Evolutionary conservation across 2,797 vertebrate species (phyloP).

Genomic region (Chaetodon trifasciatus): DNA sequence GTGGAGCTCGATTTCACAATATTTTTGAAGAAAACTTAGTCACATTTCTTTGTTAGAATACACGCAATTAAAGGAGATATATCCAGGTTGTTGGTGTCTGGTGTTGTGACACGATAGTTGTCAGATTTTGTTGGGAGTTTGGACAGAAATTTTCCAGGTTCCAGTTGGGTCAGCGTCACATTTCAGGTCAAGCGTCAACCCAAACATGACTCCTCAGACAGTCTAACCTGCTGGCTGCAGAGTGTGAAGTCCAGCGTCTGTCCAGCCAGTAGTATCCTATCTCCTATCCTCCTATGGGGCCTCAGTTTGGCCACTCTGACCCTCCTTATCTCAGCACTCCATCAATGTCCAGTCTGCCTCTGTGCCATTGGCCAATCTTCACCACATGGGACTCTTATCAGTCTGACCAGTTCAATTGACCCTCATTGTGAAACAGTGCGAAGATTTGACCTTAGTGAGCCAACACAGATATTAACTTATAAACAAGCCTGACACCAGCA

Average conservation of each 20-base stretch:
- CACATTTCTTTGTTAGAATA: background rate
- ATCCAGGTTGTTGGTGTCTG: background rate
- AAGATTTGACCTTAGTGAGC: conserved; percentile 68
- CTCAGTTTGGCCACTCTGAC: conserved; percentile 70
- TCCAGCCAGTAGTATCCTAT: conserved; percentile 47
- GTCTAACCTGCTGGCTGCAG: conserved; percentile 34
- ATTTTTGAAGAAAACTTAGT: background rate
- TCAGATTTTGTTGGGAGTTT: background rate
- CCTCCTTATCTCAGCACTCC: conserved; percentile 75
- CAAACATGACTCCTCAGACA: conserved; percentile 40
- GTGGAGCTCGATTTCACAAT: conserved; percentile 40
- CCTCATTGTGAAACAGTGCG: conserved; percentile 74
- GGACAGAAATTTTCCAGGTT: background rate
- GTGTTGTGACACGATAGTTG: background rate
- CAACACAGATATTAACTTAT: conserved; percentile 69
- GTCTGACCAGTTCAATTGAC: conserved; percentile 66
- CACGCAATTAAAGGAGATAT: background rate
- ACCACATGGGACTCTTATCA: conserved; percentile 75
- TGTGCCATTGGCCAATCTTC: conserved; percentile 55
- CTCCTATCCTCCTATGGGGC: conserved; percentile 60
- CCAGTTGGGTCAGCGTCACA: conserved; percentile 13
- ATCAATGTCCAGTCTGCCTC: conserved; percentile 76
- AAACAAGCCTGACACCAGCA: conserved; percentile 54
- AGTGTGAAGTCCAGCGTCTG: conserved; percentile 72
- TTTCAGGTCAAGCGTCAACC: conserved; percentile 39